These are phyloP conservation scores for Geophilus truncorum DNA, from an alignment of 2,888 invertebrate genomes.

Conservation along the genomic window DNA sequence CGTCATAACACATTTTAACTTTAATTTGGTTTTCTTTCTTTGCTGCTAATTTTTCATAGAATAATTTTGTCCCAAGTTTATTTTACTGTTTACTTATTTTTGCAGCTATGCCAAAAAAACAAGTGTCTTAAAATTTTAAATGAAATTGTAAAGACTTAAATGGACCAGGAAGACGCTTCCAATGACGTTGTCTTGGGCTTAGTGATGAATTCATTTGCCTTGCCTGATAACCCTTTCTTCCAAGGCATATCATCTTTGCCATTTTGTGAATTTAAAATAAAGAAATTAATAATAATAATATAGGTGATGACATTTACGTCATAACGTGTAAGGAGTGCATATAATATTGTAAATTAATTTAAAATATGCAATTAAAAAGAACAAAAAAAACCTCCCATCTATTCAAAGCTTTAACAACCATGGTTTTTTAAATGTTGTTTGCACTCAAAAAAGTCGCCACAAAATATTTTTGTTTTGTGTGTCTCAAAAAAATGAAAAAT, in stretches of 20 bases:
- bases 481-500: background rate
- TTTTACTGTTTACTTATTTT: background rate
- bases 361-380: constrained; percentile 1
- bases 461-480: background rate
- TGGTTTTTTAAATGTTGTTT: background rate
- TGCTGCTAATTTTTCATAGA: background rate
- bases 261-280: background rate
- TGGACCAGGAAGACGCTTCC: constrained; percentile 3
- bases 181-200: constrained; percentile 6
- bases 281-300: background rate
- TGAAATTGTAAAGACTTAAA: constrained; percentile 11
- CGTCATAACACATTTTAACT: no score
- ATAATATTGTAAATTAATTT: background rate
- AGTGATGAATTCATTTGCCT: constrained; percentile 9
- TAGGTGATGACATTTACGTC: constrained; percentile 9
- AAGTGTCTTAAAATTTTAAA: constrained; percentile 11
- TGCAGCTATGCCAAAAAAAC: constrained; percentile 13
- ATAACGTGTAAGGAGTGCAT: background rate
- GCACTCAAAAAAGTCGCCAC: background rate
- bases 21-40: background rate
- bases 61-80: background rate
- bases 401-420: background rate
- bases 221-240: background rate
- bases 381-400: background rate
- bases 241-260: constrained; percentile 11